These are phyloP conservation scores for Pyralis farinalis DNA, from an alignment of 2,888 invertebrate genomes.

Conservation along the genomic window DNA sequence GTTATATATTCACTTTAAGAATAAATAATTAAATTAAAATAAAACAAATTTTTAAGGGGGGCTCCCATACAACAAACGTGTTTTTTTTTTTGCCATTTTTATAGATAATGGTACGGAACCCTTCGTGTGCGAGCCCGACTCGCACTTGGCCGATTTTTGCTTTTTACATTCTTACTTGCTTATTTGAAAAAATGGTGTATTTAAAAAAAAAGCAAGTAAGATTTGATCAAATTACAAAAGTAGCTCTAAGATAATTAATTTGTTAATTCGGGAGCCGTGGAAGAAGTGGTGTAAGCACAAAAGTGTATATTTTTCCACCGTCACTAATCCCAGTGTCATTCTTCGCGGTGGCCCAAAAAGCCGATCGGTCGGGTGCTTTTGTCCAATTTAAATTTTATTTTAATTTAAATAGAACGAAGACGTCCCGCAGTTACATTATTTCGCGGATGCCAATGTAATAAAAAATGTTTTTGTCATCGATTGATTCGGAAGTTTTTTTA, in stretches of 20 bases:
- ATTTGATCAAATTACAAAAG: conserved; percentile 39
- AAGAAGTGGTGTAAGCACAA: conserved; percentile 40
- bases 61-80: no score
- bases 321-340: conserved; percentile 58
- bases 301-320: conserved; percentile 42
- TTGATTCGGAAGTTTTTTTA: conserved; percentile 1
- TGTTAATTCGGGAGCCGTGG: conserved; percentile 64
- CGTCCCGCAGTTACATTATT: conserved; percentile 69
- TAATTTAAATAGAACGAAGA: conserved; percentile 41
- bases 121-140: no score
- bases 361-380: conserved; percentile 67
- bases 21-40: no score
- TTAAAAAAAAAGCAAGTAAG: no score
- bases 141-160: no score
- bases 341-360: conserved; percentile 46
- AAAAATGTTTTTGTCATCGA: conserved; percentile 37
- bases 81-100: no score
- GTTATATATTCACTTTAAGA: no score
- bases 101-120: no score
- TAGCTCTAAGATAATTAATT: conserved; percentile 34
- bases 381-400: conserved; percentile 59
- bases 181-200: no score
- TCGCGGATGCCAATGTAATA: conserved; percentile 63
- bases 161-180: no score
- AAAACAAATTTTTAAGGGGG: no score